A percentile compares a stretch with the other conserved stretches of the same genome.
phyloP scores from a whole-genome alignment of 2,888 invertebrate species.

The Caenorhabditis sulstoni region DNA sequence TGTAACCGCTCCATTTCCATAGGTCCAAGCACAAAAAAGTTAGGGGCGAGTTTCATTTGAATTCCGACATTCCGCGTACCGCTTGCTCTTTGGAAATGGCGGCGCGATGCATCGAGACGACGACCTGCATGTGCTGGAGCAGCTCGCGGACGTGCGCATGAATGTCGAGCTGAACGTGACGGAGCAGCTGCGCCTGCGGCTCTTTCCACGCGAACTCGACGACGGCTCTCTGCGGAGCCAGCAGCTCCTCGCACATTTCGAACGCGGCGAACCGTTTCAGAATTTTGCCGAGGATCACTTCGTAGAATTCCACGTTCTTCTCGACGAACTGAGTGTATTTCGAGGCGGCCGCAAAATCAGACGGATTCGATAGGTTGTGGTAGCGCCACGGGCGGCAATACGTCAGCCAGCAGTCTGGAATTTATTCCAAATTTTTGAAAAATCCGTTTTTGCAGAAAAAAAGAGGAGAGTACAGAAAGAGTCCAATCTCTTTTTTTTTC shows the following conservation, averaged over 20 bases:
- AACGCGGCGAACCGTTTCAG: constrained; percentile 62
- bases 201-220: constrained; percentile 67
- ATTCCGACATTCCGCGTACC: constrained; percentile 8
- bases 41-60: background rate
- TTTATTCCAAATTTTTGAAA: background rate
- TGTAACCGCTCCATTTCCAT: no score
- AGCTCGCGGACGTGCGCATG: constrained; percentile 36
- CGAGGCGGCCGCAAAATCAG: constrained; percentile 18
- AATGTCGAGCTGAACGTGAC: constrained; percentile 43
- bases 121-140: constrained; percentile 46
- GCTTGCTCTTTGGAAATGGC: constrained; percentile 24
- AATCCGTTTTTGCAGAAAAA: no score
- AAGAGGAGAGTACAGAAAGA: no score
- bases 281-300: constrained; percentile 68
- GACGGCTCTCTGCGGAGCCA: constrained; percentile 37
- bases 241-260: constrained; percentile 49
- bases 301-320: constrained; percentile 64
- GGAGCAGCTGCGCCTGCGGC: constrained; percentile 53
- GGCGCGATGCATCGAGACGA: constrained; percentile 14
- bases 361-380: constrained; percentile 27
- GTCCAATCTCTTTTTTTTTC: no score
- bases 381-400: constrained; percentile 68
- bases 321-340: constrained; percentile 53
- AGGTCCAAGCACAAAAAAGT: no score
- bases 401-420: constrained; percentile 63